Evolutionary conservation across 2,797 vertebrate species (phyloP), one percentile per base, ranked within the genome.

Genomic region (Prionace glauca): DNA sequence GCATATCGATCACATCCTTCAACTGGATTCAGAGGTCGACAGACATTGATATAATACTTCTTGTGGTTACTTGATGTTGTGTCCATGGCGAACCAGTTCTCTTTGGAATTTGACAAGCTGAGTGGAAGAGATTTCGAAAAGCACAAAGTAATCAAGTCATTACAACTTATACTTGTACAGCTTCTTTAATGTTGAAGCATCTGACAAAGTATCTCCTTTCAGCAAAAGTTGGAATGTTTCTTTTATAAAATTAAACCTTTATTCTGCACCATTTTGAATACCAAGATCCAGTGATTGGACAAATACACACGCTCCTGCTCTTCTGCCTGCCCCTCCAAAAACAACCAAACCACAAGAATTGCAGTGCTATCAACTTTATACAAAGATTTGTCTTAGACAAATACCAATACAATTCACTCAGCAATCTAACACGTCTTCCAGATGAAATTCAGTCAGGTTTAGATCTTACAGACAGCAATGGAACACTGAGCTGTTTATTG

Each of bases 11-110:
- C 98, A 0, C 99, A 99, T 96, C 98, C 99, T 0, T 96, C 96
- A 8, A 99, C 97, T 0, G 98, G 97, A 65, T 97, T 97, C 96
- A 99, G 96, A 0, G 99, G 98, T 3, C 98, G 98, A 81, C 99
- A 99, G 45, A 99, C 96, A 0, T 99, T 99, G 96, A 99, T 98
- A 97, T 99, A 99, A 96, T 99, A 99, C 32, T 98, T 98, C 96
- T 98, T 98, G 96, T 95, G 98, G 0, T 24, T 95, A 95, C 0
- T 96, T 69, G 97, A 96, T 0, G 97, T 96, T 10, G 96, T 96
- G 96, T 99, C 98, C 97, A 98, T 97, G 14, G 96, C 97, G 69
- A 97, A 97, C 99, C 99, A 99, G 97, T 99, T 96, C 2, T 96
- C 97, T 95, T 97, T 97, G 0, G 97, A 96, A 95, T 97, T 98